Evolutionary conservation across 2,113 vertebrate genomes (phyloP).

Genomic region (Notechis scutatus): DNA sequence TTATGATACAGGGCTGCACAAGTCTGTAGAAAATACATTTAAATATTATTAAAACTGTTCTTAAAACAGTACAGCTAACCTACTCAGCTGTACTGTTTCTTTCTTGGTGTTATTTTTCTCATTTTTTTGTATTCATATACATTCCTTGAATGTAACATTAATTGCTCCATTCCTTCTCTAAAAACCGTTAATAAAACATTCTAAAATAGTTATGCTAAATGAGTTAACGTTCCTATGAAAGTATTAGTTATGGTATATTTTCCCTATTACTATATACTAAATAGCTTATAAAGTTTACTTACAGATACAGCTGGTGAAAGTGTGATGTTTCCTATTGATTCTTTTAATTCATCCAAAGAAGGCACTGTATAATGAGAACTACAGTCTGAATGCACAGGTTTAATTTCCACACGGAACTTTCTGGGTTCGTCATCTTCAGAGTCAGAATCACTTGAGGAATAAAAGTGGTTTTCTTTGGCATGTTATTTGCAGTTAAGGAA

Average conservation of each 20-base stretch:
- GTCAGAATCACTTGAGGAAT: slow-evolving; percentile 93
- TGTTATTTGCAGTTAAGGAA: slow-evolving; percentile 84
- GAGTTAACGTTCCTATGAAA: neutral
- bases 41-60: neutral
- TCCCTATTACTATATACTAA: neutral
- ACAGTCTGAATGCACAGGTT: slow-evolving; percentile 87
- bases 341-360: slow-evolving; percentile 92
- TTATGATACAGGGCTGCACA: neutral
- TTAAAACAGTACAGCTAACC: neutral
- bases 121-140: neutral
- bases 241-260: neutral
- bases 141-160: neutral
- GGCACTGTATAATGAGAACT: slow-evolving; percentile 81
- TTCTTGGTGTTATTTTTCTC: neutral
- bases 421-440: slow-evolving; percentile 91
- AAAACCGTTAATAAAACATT: neutral
- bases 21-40: neutral
- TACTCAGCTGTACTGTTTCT: neutral
- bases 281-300: slow-evolving; percentile 53
- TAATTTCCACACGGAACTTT: slow-evolving; percentile 94
- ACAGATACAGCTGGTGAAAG: slow-evolving; percentile 89
- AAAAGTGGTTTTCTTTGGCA: slow-evolving; percentile 96
- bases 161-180: neutral
- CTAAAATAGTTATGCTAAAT: neutral
- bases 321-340: slow-evolving; percentile 91